These are phyloP conservation scores for Ibidorhyncha struthersii DNA, from an alignment of 2,113 vertebrate species.

Conservation along the genomic window DNA sequence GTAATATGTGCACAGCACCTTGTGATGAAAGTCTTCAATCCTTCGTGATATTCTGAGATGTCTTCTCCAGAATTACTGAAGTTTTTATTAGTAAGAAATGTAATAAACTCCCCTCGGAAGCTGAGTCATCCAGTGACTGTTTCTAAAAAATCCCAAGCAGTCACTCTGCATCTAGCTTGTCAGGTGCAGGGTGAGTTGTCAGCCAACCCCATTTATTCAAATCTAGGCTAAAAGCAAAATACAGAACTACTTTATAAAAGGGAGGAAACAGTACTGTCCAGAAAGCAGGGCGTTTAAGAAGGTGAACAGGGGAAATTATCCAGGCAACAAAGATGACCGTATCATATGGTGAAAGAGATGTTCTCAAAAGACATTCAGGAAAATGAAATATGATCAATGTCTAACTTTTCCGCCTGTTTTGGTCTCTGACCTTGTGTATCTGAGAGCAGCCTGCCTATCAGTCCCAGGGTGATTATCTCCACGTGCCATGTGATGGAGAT, in stretches of 20 bases:
- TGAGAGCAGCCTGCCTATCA: neutral
- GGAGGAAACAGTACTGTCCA: neutral
- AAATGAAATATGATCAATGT: neutral
- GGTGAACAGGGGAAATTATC: neutral
- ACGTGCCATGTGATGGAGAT: neutral
- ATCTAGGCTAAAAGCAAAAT: conserved; percentile 13
- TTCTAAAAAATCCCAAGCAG: conserved; percentile 39
- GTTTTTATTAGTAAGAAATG: conserved; percentile 48
- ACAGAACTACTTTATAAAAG: neutral
- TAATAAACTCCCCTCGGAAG: conserved; percentile 43
- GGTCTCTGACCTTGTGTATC: neutral
- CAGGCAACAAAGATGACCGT: neutral
- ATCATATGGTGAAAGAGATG: neutral
- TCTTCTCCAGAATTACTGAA: conserved; percentile 34
- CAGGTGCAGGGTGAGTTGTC: conserved; percentile 39
- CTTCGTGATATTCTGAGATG: neutral
- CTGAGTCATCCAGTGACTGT: conserved; percentile 35
- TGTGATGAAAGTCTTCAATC: neutral
- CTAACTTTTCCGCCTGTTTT: neutral
- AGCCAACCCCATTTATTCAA: conserved; percentile 18
- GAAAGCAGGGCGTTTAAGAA: neutral
- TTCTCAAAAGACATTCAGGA: neutral
- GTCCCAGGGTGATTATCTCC: neutral
- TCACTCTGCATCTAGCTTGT: conserved; percentile 20
- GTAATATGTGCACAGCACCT: neutral